A percentile compares a stretch with the other conserved stretches of the same genome.
Evolutionary conservation across 2,113 vertebrate species (phyloP).

Genomic region (Paratilapia polleni): DNA sequence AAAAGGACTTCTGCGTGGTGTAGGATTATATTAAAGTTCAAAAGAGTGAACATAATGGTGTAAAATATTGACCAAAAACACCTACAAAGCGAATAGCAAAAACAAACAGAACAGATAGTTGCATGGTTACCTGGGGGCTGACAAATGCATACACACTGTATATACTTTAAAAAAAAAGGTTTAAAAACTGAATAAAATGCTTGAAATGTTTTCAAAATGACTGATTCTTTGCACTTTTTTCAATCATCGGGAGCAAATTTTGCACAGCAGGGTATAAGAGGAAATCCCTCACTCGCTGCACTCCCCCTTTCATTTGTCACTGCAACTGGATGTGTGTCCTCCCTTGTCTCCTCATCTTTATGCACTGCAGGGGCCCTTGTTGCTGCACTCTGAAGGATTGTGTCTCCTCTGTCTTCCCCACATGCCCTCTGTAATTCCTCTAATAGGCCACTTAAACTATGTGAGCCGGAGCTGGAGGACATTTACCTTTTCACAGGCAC

Average conservation of each 20-base stretch:
- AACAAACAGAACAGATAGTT: background rate
- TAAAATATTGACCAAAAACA: background rate
- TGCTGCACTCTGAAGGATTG: slow-evolving; percentile 64
- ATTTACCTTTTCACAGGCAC: background rate
- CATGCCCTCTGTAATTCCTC: slow-evolving; percentile 39
- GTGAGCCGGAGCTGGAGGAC: background rate
- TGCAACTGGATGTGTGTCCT: slow-evolving; percentile 57
- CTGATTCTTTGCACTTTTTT: slow-evolving; percentile 42
- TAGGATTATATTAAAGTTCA: background rate
- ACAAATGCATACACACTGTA: background rate
- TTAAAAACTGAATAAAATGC: background rate
- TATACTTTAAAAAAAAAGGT: background rate
- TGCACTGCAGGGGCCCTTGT: slow-evolving; percentile 49
- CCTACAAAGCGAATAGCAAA: background rate
- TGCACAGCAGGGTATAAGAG: slow-evolving; percentile 45
- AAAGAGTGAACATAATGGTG: background rate
- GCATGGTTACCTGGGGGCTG: background rate
- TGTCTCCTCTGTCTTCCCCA: slow-evolving; percentile 42
- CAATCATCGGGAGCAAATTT: slow-evolving; percentile 30
- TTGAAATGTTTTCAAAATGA: slow-evolving; percentile 28
- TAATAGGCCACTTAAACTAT: slow-evolving; percentile 32
- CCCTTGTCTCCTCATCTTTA: slow-evolving; percentile 68
- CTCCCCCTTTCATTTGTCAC: slow-evolving; percentile 33
- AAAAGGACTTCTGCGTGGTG: background rate
- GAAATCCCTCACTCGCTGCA: slow-evolving; percentile 50